phyloP scores from a whole-genome alignment of 2,888 invertebrate genomes.

The Ceramica pisi region DNA sequence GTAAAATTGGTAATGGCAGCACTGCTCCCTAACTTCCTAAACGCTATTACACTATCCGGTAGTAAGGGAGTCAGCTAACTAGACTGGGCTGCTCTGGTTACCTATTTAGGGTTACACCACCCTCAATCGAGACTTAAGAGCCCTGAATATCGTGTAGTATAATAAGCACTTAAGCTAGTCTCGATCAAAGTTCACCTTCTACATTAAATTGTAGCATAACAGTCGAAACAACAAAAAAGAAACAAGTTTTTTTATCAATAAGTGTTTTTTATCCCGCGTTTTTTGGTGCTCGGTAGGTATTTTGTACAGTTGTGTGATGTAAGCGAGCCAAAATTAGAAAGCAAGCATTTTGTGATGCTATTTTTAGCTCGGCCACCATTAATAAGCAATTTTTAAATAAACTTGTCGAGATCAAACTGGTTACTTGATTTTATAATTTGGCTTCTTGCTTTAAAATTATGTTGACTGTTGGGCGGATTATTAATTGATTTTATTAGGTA shows the following conservation, averaged over 20 bases:
- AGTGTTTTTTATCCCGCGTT: constrained; percentile 54
- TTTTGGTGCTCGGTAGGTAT: constrained; percentile 57
- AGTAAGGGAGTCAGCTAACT: too few species aligned
- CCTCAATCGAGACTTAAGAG: too few species aligned
- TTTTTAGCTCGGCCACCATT: constrained; percentile 62
- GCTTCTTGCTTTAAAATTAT: constrained; percentile 2
- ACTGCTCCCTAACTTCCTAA: too few species aligned
- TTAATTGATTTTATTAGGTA: background rate
- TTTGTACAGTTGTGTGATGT: constrained; percentile 65
- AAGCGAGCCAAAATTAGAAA: constrained; percentile 68
- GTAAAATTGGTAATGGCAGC: too few species aligned
- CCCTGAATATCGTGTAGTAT: too few species aligned
- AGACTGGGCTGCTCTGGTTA: too few species aligned
- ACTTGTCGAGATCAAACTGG: constrained; percentile 43
- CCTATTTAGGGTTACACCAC: too few species aligned
- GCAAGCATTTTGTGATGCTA: constrained; percentile 52
- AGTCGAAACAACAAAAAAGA: constrained; percentile 23
- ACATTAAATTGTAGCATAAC: background rate
- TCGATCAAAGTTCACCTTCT: constrained; percentile 34
- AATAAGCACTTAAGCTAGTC: too few species aligned
- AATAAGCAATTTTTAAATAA: constrained; percentile 54
- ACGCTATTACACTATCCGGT: too few species aligned
- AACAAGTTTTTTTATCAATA: constrained; percentile 62
- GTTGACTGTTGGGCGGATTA: background rate
- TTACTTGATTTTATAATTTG: constrained; percentile 29